These are phyloP conservation scores for Conus betulinus DNA, from an alignment of 1,140 invertebrate species.

Conservation along the genomic window DNA sequence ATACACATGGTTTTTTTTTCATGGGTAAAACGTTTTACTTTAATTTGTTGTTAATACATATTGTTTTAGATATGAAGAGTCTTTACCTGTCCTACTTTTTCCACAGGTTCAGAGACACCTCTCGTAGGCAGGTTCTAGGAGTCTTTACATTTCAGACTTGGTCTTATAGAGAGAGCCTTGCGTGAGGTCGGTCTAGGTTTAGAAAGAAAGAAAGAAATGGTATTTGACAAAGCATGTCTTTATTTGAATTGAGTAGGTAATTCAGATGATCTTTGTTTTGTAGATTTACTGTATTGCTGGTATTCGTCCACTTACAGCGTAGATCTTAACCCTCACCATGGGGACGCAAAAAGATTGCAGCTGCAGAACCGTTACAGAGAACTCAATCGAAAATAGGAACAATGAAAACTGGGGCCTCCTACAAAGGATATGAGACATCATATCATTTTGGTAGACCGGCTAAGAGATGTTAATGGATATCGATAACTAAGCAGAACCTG, in stretches of 20 bases:
- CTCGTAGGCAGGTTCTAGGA: too few relatives aligned
- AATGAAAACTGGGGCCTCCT: constrained; percentile 97
- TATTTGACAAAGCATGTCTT: not conserved
- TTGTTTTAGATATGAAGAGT: too few relatives aligned
- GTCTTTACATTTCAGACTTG: too few relatives aligned
- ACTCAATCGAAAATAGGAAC: constrained; percentile 93
- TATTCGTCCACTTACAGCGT: constrained; percentile 73
- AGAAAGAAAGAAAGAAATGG: not conserved
- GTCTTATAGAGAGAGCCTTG: too few relatives aligned
- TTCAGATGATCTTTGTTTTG: not conserved
- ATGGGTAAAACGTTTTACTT: too few relatives aligned
- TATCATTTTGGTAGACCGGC: constrained; percentile 79
- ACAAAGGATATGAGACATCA: constrained; percentile 92
- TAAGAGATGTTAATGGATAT: too few relatives aligned
- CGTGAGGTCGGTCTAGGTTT: too few relatives aligned
- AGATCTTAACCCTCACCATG: constrained; percentile 84
- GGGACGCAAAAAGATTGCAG: constrained; percentile 84
- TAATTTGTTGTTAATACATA: too few relatives aligned
- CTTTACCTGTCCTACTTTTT: too few relatives aligned
- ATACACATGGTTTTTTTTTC: too few relatives aligned
- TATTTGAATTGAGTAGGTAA: not conserved
- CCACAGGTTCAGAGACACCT: too few relatives aligned
- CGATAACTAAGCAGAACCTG: too few relatives aligned
- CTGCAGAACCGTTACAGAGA: constrained; percentile 89
- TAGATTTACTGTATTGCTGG: not conserved